Evolutionary conservation across 2,888 invertebrate species (phyloP), one percentile per base, ranked within the genome.

Genomic region (Chymomyza procnemis): DNA sequence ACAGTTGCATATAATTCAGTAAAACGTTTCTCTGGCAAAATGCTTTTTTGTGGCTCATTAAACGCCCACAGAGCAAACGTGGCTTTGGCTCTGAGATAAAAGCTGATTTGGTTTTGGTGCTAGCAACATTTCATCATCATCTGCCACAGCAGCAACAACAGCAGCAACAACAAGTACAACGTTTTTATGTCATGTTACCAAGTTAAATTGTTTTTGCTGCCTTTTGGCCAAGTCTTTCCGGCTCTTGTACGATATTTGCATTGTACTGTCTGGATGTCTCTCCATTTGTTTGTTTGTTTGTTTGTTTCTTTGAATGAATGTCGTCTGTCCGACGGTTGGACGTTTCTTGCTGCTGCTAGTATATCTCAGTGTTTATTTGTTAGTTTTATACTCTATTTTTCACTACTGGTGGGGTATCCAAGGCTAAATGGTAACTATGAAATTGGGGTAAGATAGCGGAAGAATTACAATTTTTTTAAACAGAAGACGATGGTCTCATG

Each of bases 261-360:
- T 61, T 71, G 69, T 46, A 34, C 54, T 64, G 62, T 52, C 8
- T 69, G n/a, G 50, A 22, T 50, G 34, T 47, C 18, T 61, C 46
- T 71, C 46, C 52, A 46, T 55, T 34, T 61, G 21, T 68, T 54
- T 30, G 52, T 52, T 26, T 64, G 26, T 58, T 69, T 55, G 52
- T 52, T 26, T 64, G 26, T 58, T 69, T 55, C 57, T 26, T 52
- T 67, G 68, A 74, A 47, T 50, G 67, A 61, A 61, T 73, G 63
- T 68, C 22, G 54, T 54, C 22, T 19, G 54, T 54, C 21, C 22
- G 22, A 14, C 21, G 9, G 16, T 48, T 46, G 58, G 26, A 26
- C 48, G n/a, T 30, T n/a, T n/a, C n/a, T 30, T 14, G 18, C 16
- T 41, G 19, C 19, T 46, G 46, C 19, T 22, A n/a, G 12, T 46